phyloP scores from a whole-genome alignment of 2,113 vertebrate genomes.

The Shinisaurus crocodilurus region DNA sequence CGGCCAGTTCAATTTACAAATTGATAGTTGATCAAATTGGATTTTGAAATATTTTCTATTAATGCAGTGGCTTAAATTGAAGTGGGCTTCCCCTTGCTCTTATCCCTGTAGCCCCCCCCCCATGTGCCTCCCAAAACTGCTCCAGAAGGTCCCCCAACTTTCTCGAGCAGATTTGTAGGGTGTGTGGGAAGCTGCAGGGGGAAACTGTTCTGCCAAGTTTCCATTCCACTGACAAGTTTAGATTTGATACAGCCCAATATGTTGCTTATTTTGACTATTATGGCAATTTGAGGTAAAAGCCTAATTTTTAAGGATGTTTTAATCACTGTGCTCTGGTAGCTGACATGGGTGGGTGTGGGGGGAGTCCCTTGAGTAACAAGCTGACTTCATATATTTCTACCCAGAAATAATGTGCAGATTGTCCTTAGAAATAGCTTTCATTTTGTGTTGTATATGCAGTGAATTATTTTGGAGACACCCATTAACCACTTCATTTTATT shows the following conservation, averaged over 20 bases:
- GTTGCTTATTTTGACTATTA: conserved; percentile 31
- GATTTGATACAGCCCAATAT: not conserved
- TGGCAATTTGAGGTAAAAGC: conserved; percentile 39
- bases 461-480: conserved; percentile 73
- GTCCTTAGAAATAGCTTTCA: conserved; percentile 44
- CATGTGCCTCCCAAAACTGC: no score
- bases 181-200: no score
- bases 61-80: not conserved
- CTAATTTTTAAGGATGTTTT: conserved; percentile 24
- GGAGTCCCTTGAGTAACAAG: conserved; percentile 25
- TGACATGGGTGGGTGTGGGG: not conserved
- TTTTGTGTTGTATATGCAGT: conserved; percentile 43
- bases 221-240: no score
- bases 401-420: conserved; percentile 49
- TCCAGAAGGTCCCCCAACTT: no score
- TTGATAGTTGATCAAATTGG: not conserved
- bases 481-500: conserved; percentile 72
- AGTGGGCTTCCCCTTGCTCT: no score
- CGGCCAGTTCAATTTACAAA: conserved; percentile 1
- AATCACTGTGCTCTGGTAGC: conserved; percentile 36
- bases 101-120: no score
- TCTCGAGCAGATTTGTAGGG: no score
- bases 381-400: conserved; percentile 39
- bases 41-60: conserved; percentile 3
- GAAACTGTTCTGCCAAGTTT: no score